Evolutionary conservation across 2,113 vertebrate species (phyloP).

Genomic region (Centrocercus urophasianus): DNA sequence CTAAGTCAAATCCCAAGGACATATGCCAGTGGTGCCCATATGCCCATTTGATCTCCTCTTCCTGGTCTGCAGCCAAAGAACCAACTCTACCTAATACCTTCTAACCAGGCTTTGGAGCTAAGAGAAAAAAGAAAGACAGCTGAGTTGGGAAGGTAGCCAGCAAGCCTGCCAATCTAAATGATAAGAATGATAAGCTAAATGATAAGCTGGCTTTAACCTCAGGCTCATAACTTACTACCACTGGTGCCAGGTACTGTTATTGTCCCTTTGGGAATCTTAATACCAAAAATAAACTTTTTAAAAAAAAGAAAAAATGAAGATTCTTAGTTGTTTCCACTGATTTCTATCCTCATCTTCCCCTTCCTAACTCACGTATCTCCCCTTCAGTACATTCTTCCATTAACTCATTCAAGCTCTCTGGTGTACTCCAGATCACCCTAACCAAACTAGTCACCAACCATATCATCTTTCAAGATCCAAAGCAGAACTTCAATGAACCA

Average conservation of each 20-base stretch:
- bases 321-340: constrained; percentile 11
- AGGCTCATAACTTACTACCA: not conserved
- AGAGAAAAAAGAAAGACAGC: not conserved
- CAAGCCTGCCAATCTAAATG: constrained; percentile 32
- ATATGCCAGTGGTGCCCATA: not conserved
- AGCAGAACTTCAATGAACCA: not conserved
- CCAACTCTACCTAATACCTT: constrained; percentile 48
- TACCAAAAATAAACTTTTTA: not conserved
- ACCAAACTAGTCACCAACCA: not conserved
- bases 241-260: constrained; percentile 24
- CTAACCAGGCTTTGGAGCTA: constrained; percentile 46
- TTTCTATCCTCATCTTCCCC: constrained; percentile 53
- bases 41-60: constrained; percentile 34
- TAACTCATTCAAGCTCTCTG: constrained; percentile 36
- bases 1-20: not conserved
- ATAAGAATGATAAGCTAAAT: constrained; percentile 45
- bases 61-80: constrained; percentile 40
- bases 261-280: constrained; percentile 11
- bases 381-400: constrained; percentile 54
- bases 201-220: constrained; percentile 37
- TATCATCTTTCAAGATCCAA: not conserved
- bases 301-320: not conserved
- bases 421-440: not conserved
- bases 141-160: constrained; percentile 32
- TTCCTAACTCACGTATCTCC: constrained; percentile 44